These are phyloP conservation scores for Melipona beecheii DNA, from an alignment of 2,888 invertebrate genomes.

Conservation along the genomic window DNA sequence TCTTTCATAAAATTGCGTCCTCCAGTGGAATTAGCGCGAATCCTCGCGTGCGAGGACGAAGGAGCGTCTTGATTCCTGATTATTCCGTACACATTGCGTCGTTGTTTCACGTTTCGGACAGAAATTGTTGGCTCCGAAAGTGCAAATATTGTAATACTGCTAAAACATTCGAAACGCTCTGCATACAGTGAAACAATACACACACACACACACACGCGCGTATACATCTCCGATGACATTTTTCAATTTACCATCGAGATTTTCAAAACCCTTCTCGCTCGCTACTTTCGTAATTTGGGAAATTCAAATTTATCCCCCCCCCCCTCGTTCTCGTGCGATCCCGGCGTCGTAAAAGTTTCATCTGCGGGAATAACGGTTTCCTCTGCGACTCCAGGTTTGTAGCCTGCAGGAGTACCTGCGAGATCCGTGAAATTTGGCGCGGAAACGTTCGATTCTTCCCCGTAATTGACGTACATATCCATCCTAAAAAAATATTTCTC, in stretches of 20 bases:
- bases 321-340: too few species aligned
- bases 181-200: neutral
- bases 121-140: constrained; percentile 18
- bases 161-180: neutral
- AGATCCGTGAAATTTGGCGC: neutral
- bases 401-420: neutral
- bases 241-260: too few species aligned
- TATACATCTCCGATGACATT: neutral
- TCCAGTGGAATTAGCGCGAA: too few species aligned
- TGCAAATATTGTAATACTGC: constrained; percentile 24
- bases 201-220: fast-evolving
- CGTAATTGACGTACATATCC: constrained; percentile 1
- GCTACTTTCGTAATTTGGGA: too few species aligned
- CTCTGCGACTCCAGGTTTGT: neutral
- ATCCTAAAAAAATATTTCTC: constrained; percentile 6
- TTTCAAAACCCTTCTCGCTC: too few species aligned
- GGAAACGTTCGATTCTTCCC: neutral
- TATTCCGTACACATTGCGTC: neutral
- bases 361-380: neutral
- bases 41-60: neutral
- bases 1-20: neutral
- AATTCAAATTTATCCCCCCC: too few species aligned
- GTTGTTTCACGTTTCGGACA: neutral
- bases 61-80: neutral
- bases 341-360: neutral